These are phyloP conservation scores for Chiridota heheva DNA, from an alignment of 35 echinoderm and acorn worm species.

Conservation along the genomic window DNA sequence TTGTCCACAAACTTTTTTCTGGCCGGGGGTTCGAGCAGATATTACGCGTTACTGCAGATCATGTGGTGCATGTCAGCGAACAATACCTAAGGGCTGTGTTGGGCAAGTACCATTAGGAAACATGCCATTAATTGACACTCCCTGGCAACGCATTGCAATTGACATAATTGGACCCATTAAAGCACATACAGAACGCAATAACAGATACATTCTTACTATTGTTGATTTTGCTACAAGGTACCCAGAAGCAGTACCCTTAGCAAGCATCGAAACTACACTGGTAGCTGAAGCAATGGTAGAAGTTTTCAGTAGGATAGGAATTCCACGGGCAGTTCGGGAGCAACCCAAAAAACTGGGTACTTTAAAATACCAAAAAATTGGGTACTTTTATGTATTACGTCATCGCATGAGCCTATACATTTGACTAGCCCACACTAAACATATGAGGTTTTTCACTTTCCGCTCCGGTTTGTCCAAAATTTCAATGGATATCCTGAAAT, in stretches of 20 bases:
- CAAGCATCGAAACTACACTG: background rate
- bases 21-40: slow-evolving; percentile 35
- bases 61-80: slow-evolving; percentile 58
- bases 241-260: no score
- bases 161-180: background rate
- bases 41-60: slow-evolving; percentile 36
- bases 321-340: slow-evolving; percentile 21
- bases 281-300: slow-evolving; percentile 46
- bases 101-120: slow-evolving; percentile 39
- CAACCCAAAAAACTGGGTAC: no score
- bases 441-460: no score
- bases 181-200: background rate
- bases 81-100: slow-evolving; percentile 37
- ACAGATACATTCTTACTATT: slow-evolving; percentile 3
- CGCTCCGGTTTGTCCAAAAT: no score
- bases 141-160: background rate
- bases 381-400: no score
- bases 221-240: slow-evolving; percentile 43
- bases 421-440: no score
- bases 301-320: slow-evolving; percentile 3
- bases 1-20: slow-evolving; percentile 27
- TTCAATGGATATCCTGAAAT: no score
- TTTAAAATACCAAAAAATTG: no score
- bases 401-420: no score
- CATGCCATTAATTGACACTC: slow-evolving; percentile 52